Evolutionary conservation across 2,797 vertebrate species (phyloP).

Genomic region (Trematomus bernacchii): DNA sequence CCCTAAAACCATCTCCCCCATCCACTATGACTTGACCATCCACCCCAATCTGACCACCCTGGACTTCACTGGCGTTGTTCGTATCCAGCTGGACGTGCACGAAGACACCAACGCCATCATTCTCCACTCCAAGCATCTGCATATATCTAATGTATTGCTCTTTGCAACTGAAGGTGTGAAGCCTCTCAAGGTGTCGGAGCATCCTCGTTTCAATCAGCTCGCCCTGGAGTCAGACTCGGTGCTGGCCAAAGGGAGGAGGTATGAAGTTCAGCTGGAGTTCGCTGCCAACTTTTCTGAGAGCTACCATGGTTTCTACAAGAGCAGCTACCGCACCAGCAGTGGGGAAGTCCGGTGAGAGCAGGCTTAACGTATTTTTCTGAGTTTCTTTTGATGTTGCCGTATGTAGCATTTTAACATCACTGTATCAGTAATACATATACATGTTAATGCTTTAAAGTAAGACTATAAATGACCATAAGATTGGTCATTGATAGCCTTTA

Average conservation of each 20-base stretch:
- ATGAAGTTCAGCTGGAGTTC: conserved; percentile 86
- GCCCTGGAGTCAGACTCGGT: conserved; percentile 82
- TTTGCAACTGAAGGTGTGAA: conserved; percentile 59
- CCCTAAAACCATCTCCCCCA: conserved; percentile 81
- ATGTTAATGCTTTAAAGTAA: not conserved
- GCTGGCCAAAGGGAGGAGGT: conserved; percentile 80
- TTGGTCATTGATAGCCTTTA: not conserved
- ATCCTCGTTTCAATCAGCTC: conserved; percentile 86
- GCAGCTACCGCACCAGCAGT: conserved; percentile 88
- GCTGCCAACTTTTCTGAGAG: conserved; percentile 88
- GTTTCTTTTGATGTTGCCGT: not conserved
- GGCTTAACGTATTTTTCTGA: not conserved
- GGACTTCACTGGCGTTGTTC: conserved; percentile 83
- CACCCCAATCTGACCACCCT: conserved; percentile 92
- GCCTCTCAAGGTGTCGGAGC: conserved; percentile 82
- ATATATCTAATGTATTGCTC: conserved; percentile 78
- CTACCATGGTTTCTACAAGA: conserved; percentile 93
- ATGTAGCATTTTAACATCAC: not conserved
- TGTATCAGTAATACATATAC: not conserved
- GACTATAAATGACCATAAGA: not conserved
- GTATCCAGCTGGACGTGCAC: conserved; percentile 83
- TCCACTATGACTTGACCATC: conserved; percentile 89
- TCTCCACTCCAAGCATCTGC: conserved; percentile 88
- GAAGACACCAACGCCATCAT: conserved; percentile 83
- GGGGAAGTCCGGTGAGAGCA: conserved; percentile 88